Base-by-base conservation (phyloP, 2,113 vertebrate genomes). In the Mormyrus iriodes region DNA sequence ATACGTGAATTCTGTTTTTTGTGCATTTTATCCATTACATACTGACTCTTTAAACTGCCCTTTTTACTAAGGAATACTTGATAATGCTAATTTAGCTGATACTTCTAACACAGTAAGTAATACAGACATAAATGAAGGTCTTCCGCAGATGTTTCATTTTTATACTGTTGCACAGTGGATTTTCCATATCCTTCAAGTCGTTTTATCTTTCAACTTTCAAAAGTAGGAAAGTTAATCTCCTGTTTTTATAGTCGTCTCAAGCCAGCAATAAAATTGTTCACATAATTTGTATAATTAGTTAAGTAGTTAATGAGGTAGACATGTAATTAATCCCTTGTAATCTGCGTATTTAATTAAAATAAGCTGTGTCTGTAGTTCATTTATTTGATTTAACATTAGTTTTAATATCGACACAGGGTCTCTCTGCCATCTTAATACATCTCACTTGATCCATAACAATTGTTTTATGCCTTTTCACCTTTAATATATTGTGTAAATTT, bases 241-340 rank as follows among this genome's bases (percentile, higher is more conserved):
- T 82, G 42, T 82, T 82, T 82, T 82, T 19, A 82, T 19, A 44
- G 76, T 39, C 17, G 42, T 44, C 42, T 44, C 76, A 82, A 39
- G 19, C 76, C 76, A 44, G 76, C 76, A 82, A 44, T 39, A 44
- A 82, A 82, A 44, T 19, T 42, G 76, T 82, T 39, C 31, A 82
- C 76, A 82, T 82, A 82, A 82, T 82, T 82, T 82, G 31, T 44
- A 82, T 44, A 82, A 82, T 69, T 69, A 69, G 61, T 69, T 69
- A 82, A 42, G 76, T 44, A 82, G 76, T 82, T 82, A 42, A 44
- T 82, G 31, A 42, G 31, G 35, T 82, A 82, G 76, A 39, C 42
- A 44, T 82, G 76, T 82, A 82, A 82, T 82, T 82, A 82, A 82
- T 39, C 15, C 76, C 76, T 44, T 42, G 42, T 82, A 42, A 44